phyloP scores from a whole-genome alignment of 1,140 invertebrate species.

The Trichonephila clavata region DNA sequence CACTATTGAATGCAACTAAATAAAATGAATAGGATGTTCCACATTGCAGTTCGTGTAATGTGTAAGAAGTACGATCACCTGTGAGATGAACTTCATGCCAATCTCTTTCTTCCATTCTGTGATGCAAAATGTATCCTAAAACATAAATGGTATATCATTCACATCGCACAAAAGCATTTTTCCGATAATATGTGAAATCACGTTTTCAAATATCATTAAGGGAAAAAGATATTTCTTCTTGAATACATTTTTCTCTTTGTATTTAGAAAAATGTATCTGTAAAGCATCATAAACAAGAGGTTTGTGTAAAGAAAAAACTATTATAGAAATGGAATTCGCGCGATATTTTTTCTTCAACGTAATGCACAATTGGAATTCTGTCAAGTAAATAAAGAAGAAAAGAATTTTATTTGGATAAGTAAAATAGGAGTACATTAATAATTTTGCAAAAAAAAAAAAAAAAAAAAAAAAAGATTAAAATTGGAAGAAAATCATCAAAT shows the following conservation, averaged over 20 bases:
- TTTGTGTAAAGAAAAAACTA: too few species aligned
- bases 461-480: too few species aligned
- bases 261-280: neutral
- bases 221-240: too few species aligned
- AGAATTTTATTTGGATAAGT: too few species aligned
- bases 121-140: conserved; percentile 62
- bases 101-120: conserved; percentile 70
- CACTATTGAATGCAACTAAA: conserved; percentile 77
- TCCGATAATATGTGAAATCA: neutral
- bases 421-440: too few species aligned
- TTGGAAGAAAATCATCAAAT: too few species aligned
- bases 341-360: too few species aligned
- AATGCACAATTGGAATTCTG: too few species aligned
- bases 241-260: neutral
- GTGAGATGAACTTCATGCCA: conserved; percentile 77
- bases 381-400: too few species aligned
- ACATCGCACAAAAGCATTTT: neutral
- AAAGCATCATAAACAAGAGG: too few species aligned
- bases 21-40: conserved; percentile 79
- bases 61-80: conserved; percentile 78
- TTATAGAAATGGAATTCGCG: too few species aligned
- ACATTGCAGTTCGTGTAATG: conserved; percentile 80
- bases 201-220: neutral
- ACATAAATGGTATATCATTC: neutral
- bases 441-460: too few species aligned